A percentile compares a stretch with the other conserved stretches of the same genome.
These are phyloP conservation scores for Drosophila pruinosa DNA, from an alignment of 1,140 invertebrate genomes.

Conservation along the genomic window DNA sequence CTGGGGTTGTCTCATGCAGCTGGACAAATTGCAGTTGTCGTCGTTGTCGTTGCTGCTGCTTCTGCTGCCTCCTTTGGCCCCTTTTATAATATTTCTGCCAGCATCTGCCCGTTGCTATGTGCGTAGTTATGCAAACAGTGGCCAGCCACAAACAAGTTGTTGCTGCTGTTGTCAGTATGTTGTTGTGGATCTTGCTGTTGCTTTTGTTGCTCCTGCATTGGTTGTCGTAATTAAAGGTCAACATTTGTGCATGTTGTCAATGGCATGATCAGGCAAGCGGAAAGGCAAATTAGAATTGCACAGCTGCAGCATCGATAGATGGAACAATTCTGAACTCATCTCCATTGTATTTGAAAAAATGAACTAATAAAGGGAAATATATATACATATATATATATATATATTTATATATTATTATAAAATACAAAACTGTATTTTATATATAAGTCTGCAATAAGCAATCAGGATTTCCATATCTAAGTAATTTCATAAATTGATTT, in stretches of 20 bases:
- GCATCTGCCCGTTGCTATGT: constrained; percentile 53
- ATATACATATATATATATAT: no score
- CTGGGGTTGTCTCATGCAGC: constrained; percentile 47
- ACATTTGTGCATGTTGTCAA: constrained; percentile 79
- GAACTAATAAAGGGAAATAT: no score
- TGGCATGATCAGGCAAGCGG: constrained; percentile 40
- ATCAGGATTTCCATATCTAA: no score
- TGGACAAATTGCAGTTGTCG: constrained; percentile 79
- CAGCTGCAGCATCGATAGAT: constrained; percentile 6
- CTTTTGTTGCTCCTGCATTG: constrained; percentile 44
- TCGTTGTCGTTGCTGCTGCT: constrained; percentile 51
- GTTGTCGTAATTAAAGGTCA: constrained; percentile 79
- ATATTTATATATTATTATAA: no score
- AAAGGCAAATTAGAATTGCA: constrained; percentile 17
- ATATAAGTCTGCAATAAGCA: no score
- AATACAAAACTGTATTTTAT: no score
- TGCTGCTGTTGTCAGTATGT: constrained; percentile 12
- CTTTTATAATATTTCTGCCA: constrained; percentile 39
- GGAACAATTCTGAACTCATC: neutral
- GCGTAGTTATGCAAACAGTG: constrained; percentile 78
- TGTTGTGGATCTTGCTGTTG: constrained; percentile 39
- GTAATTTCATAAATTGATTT: no score
- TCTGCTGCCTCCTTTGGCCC: constrained; percentile 50
- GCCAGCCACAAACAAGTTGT: constrained; percentile 67
- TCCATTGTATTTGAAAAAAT: neutral